Evolutionary conservation across 1,140 invertebrate genomes (phyloP).

Genomic region (Polypedilum vanderplanki): DNA sequence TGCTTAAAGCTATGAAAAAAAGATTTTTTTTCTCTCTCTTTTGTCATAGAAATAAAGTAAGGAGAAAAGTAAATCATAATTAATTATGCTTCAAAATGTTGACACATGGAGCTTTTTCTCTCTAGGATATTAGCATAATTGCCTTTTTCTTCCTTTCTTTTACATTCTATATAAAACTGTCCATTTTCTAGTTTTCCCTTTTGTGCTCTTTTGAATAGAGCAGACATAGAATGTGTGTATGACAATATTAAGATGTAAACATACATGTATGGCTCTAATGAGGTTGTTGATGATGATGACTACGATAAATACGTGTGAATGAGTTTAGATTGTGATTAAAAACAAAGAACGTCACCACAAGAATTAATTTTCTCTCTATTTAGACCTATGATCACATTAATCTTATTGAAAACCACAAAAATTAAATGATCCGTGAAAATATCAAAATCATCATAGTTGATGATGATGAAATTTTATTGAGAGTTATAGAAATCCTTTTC

Average conservation of each 20-base stretch:
- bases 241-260: constrained; percentile 1
- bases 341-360: background rate
- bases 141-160: background rate
- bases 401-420: background rate
- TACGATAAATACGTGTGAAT: constrained; percentile 1
- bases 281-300: background rate
- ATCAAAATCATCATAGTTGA: too few species aligned
- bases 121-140: constrained; percentile 18
- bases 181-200: background rate
- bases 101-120: background rate
- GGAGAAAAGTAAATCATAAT: constrained; percentile 7
- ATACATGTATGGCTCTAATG: background rate
- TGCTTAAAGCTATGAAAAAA: background rate
- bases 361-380: background rate
- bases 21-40: background rate
- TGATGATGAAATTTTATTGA: too few species aligned
- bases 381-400: too few species aligned
- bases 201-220: background rate
- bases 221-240: background rate
- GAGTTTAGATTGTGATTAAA: background rate
- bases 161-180: constrained; percentile 6
- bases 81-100: constrained; percentile 19
- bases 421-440: constrained; percentile 5
- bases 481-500: too few species aligned
- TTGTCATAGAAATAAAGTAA: background rate